Conservation (phyloP, 2,888 invertebrate species). For the Dryobota labecula region DNA sequence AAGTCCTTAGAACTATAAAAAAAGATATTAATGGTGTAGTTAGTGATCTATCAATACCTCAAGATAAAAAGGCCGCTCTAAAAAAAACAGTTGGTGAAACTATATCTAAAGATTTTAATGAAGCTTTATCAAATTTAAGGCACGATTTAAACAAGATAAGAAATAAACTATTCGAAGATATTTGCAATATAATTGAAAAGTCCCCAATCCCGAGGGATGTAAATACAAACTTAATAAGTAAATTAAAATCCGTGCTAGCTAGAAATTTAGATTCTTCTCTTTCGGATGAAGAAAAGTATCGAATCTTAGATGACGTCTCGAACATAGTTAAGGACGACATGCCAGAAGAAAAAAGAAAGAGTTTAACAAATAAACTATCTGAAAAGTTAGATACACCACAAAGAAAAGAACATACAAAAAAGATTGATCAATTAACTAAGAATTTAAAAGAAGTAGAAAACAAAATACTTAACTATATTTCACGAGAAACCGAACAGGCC, state of each 20-base stretch:
- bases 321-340: slow-evolving; percentile 31
- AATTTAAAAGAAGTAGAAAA: slow-evolving; percentile 15
- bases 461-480: slow-evolving; percentile 6
- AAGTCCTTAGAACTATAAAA: slow-evolving; percentile 12
- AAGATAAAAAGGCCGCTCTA: slow-evolving; percentile 23
- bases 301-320: slow-evolving; percentile 34
- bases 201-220: slow-evolving; percentile 12
- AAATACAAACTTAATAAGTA: slow-evolving; percentile 45
- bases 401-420: slow-evolving; percentile 15
- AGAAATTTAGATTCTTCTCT: slow-evolving; percentile 39
- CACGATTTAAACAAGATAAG: slow-evolving; percentile 27
- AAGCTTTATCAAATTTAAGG: slow-evolving; percentile 10
- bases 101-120: slow-evolving; percentile 52
- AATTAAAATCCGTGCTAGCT: slow-evolving; percentile 25
- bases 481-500: neutral
- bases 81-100: slow-evolving; percentile 21
- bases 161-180: slow-evolving; percentile 29
- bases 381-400: slow-evolving; percentile 4
- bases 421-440: slow-evolving; percentile 33
- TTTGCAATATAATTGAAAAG: slow-evolving; percentile 38
- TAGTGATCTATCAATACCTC: slow-evolving; percentile 36
- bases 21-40: slow-evolving; percentile 24
- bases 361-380: slow-evolving; percentile 28
- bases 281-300: slow-evolving; percentile 28
- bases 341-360: slow-evolving; percentile 17